Evolutionary conservation across 1,140 invertebrate species (phyloP).

Genomic region (Periplaneta americana): DNA sequence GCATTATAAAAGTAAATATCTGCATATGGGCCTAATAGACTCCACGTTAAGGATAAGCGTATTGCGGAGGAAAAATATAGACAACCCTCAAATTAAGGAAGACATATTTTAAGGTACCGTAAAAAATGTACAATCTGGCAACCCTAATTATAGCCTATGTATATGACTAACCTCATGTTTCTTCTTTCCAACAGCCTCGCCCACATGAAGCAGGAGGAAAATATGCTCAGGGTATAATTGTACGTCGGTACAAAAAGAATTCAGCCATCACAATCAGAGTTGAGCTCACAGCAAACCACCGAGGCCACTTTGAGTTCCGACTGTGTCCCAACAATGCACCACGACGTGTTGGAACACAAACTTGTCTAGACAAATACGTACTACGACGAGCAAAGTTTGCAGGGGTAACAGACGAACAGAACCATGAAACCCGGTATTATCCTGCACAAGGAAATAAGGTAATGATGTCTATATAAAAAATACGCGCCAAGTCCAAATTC

Average conservation of each 20-base stretch:
- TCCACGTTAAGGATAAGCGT: no score
- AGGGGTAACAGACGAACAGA: constrained; percentile 28
- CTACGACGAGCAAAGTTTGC: constrained; percentile 48
- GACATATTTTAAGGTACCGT: no score
- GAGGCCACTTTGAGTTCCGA: constrained; percentile 83
- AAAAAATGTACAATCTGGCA: no score
- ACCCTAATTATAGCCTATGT: no score
- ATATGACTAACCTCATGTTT: no score
- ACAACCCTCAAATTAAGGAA: no score
- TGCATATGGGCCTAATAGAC: no score
- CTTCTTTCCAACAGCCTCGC: constrained; percentile 49
- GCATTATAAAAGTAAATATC: no score
- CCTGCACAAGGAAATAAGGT: constrained; percentile 70
- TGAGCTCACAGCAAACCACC: constrained; percentile 61
- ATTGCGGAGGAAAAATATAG: no score
- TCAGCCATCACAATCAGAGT: constrained; percentile 64
- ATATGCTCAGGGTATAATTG: constrained; percentile 75
- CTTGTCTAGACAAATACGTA: constrained; percentile 67
- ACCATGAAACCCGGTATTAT: constrained; percentile 50
- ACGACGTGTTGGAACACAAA: constrained; percentile 27
- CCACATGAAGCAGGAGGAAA: constrained; percentile 79
- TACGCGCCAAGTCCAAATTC: no score
- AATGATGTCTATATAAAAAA: constrained; percentile 46
- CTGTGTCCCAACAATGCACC: constrained; percentile 61
- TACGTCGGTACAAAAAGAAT: constrained; percentile 62